Conservation (phyloP, 2,113 vertebrate species). For the Anthoscopus minutus region DNA sequence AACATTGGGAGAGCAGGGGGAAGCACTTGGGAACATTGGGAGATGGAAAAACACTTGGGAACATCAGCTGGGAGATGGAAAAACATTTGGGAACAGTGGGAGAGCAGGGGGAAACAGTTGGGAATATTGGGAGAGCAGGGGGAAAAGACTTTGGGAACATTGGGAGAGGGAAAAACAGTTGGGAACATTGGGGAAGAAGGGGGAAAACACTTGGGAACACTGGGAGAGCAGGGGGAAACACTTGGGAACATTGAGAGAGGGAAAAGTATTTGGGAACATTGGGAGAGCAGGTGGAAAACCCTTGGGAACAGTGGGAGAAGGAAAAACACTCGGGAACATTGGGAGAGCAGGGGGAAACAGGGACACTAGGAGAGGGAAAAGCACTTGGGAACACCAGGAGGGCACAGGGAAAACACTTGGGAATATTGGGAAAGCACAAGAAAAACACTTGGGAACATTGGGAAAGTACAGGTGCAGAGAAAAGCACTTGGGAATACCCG, state of each 20-base stretch:
- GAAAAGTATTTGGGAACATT: not conserved
- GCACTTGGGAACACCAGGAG: accelerated
- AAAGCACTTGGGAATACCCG: not conserved
- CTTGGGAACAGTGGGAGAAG: not conserved
- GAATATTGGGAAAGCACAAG: not conserved
- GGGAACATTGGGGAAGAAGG: no score
- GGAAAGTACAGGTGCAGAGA: not conserved
- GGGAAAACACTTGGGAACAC: accelerated
- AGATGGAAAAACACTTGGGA: not conserved
- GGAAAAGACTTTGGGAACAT: not conserved
- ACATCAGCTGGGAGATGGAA: no score
- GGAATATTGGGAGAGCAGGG: not conserved
- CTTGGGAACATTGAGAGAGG: no score
- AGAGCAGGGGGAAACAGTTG: not conserved
- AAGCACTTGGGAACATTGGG: accelerated
- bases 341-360: not conserved
- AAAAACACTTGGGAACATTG: not conserved
- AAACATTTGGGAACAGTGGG: accelerated
- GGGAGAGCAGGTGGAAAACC: no score
- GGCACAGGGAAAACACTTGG: not conserved
- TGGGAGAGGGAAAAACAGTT: not conserved
- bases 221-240: accelerated
- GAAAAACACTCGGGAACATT: not conserved
- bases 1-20: not conserved
- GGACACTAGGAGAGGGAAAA: not conserved